Base-by-base conservation (phyloP, 2,888 invertebrate genomes). In the Laothoe populi region DNA sequence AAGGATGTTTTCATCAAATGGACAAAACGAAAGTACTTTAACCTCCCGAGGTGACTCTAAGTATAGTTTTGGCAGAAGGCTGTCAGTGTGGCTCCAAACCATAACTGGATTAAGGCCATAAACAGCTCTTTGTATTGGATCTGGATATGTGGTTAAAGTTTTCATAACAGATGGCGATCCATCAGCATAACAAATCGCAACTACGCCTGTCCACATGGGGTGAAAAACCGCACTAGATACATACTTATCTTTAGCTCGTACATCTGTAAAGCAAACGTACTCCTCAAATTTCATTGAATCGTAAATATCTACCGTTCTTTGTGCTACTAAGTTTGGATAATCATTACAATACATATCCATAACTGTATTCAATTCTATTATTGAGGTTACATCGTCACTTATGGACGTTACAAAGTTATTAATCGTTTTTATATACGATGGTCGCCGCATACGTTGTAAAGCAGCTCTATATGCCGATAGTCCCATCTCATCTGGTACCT, bases 1-100 rank as follows among this genome's bases (percentile, higher is more conserved):
- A 26, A 97, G 78, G 57, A 96, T 78, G 77, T 96, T 95, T 65
- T 94, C 94, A 75, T 96, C 90, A 65, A 94, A 94, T 0, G 96
- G 96, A 75, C 96, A 96, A 81, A 96, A 95, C 0, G 95, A 94
- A 10, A 96, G 81, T 0, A 90, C 82, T 38, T 94, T 94, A 0
- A 96, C 94, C 84, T 96, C 95, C 45, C 95, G 90, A 0, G 95
- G 94, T 3, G 95, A 90, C 78, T 96, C 94, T 60, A 97, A 92
- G 70, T 95, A 94, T 46, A 97, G 82, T 85, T 96, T 96, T 21
- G 96, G 96, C 26, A 94, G 87, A 2, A 97, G 84, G 61, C 94
- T 94, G 70, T 97, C 96, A 31, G 93, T 91, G 66, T 96, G 95
- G 69, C 96, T 96, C 96, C 97, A 97, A 69, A 96, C 92, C 65